Evolutionary conservation across 2,797 vertebrate species (phyloP), one percentile per base, ranked within the genome.

Genomic region (Arnoldichthys spilopterus): DNA sequence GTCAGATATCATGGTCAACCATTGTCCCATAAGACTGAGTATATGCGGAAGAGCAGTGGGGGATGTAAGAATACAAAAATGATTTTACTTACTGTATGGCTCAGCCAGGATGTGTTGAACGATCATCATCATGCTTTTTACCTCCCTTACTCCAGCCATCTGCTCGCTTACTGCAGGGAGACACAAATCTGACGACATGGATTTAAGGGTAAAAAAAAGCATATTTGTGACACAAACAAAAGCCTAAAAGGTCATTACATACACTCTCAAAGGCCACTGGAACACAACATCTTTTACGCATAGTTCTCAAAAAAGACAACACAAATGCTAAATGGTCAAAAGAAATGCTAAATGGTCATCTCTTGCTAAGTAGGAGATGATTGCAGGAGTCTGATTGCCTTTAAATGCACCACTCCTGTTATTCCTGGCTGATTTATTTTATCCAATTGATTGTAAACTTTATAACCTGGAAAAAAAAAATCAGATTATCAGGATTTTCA

Each of bases 61-160:
- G 2, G 24, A 26, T 37, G 16, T 1, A 53, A 22, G 13, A 20
- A 40, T 0, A 22, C 0, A 53, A 8, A 28, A 40, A 76, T 13
- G 7, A 22, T 5, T 54, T 13, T 47, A 93, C 95, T 96, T 91
- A 98, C 96, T 93, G 89, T 93, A 91, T 8, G 95, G 94, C 79
- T 95, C 96, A 90, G 85, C 95, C 82, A 96, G 92, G 88, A 98
- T 91, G 86, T 90, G 91, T 62, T 96, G 94, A 20, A 89, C 92
- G 74, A 98, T 85, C 84, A 95, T 90, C 82, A 96, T 95, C 96
- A 98, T 97, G 85, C 91, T 95, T 83, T 92, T 95, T 87, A 98
- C 96, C 87, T 97, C 96, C 90, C 87, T 94, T 83, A 94, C 89
- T 0, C 96, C 96, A 6, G 94, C 93, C 77, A 90, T 86, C 80